These are phyloP conservation scores for Prinia subflava DNA, from an alignment of 2,113 vertebrate genomes.

Conservation along the genomic window DNA sequence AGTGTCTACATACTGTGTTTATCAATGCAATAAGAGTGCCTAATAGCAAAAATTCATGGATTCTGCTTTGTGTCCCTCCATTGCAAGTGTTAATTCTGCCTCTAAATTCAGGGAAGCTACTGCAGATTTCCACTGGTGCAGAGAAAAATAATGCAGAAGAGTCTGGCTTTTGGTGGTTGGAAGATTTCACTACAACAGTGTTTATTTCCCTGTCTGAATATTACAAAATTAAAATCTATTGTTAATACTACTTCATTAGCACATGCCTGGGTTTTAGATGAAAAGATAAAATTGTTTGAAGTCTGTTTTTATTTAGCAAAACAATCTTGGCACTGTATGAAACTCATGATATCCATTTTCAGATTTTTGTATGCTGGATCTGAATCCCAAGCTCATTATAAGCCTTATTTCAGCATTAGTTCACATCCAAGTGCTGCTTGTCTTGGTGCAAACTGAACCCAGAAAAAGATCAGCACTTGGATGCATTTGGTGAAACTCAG, in stretches of 20 bases:
- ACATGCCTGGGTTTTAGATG: not conserved
- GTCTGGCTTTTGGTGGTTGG: not conserved
- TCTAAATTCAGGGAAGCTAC: not conserved
- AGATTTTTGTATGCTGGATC: not conserved
- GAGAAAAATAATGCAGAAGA: not conserved
- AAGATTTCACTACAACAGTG: not conserved
- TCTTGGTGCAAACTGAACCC: not conserved
- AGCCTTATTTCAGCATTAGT: not conserved
- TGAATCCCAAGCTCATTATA: not conserved
- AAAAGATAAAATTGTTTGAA: not conserved
- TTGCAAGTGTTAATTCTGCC: not conserved
- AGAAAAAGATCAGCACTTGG: not conserved
- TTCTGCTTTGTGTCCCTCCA: not conserved
- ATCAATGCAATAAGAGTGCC: not conserved
- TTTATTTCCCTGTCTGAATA: not conserved
- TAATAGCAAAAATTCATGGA: not conserved
- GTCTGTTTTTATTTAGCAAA: not conserved
- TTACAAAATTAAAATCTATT: not conserved
- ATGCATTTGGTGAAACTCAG: not conserved
- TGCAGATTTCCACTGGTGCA: not conserved
- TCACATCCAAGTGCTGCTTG: not conserved
- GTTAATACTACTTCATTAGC: not conserved
- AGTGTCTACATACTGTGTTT: not conserved
- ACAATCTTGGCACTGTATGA: not conserved
- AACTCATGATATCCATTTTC: not conserved